Evolutionary conservation across 2,797 vertebrate species (phyloP).

Genomic region (Lophius americanus): DNA sequence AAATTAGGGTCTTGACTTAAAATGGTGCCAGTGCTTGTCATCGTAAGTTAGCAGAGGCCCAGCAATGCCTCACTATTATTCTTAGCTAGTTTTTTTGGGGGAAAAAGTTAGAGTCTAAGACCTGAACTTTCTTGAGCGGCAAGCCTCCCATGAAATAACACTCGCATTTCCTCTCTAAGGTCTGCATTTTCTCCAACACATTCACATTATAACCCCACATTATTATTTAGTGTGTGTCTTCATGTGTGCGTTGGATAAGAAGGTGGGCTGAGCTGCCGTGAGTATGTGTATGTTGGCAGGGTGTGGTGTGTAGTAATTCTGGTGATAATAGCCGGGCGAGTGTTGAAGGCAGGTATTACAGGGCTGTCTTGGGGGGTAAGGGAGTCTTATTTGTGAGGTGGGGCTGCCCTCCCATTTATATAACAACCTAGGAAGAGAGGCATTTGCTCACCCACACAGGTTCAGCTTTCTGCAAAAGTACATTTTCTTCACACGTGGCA

Average conservation of each 20-base stretch:
- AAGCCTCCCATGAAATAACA: slow-evolving; percentile 80
- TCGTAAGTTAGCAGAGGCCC: slow-evolving; percentile 43
- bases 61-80: slow-evolving; percentile 63
- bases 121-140: slow-evolving; percentile 58
- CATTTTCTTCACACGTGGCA: slow-evolving; percentile 56
- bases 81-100: slow-evolving; percentile 42
- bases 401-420: slow-evolving; percentile 74
- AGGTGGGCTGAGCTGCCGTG: slow-evolving; percentile 63
- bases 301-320: slow-evolving; percentile 66
- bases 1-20: slow-evolving; percentile 43
- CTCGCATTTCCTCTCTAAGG: slow-evolving; percentile 64
- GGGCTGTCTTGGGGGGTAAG: slow-evolving; percentile 56
- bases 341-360: slow-evolving; percentile 79
- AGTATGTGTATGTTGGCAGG: slow-evolving; percentile 74
- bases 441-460: slow-evolving; percentile 78
- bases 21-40: slow-evolving; percentile 45
- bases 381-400: slow-evolving; percentile 74
- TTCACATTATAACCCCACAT: slow-evolving; percentile 74
- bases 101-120: neutral
- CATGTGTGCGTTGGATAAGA: slow-evolving; percentile 62
- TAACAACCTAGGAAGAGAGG: slow-evolving; percentile 77
- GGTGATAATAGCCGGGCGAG: slow-evolving; percentile 77
- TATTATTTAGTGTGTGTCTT: slow-evolving; percentile 71
- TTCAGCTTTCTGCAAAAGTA: slow-evolving; percentile 45
- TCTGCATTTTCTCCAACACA: slow-evolving; percentile 70